Evolutionary conservation across 2,113 vertebrate genomes (phyloP), one percentile per base, ranked within the genome.

Genomic region (Nettapus auritus): DNA sequence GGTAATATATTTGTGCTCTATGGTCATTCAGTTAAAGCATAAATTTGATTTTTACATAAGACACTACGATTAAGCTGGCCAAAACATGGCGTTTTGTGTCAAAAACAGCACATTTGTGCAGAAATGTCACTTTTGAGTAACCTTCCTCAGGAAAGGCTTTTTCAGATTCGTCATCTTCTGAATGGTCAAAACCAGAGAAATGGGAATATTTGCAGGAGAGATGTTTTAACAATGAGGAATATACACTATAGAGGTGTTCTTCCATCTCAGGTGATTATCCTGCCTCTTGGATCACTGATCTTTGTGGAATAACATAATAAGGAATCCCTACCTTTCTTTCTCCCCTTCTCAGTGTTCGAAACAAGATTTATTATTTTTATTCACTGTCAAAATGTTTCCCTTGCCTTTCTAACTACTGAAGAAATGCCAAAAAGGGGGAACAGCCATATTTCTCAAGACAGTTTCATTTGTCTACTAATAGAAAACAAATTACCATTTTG

Each of bases 261-360:
- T 52, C 75, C 34, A 52, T n/a, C 29, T 62, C 57, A 26, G 8
- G n/a, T 25, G 53, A 73, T 80, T 23, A 20, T 40, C 26, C 50
- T 21, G 36, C 20, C 40, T 48, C 36, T 46, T 57, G 40, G 34
- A 44, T 74, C 3, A 0, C 16, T 0, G 1, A 56, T 2, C 33
- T 15, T 3, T 52, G 26, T 69, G 44, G 48, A 19, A 63, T 40
- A 76, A 57, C 8, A 48, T 7, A 48, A 9, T 0, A 33, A 8
- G 15, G 11, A 70, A 62, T 36, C 25, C 67, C 42, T 20, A 0
- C 17, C 23, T 90, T 17, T 42, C 53, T 82, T 50, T 22, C 28
- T 67, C 10, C 10, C 8, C 21, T 42, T 46, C 26, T 9, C 16
- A 31, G 3, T 38, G 55, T 66, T 77, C 68, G 26, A 88, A 92